Percentiles rank a stretch among this genome's conserved stretches.
Evolutionary conservation across 2,797 vertebrate species (phyloP).

Genomic region (Enteromius fasciolatus): DNA sequence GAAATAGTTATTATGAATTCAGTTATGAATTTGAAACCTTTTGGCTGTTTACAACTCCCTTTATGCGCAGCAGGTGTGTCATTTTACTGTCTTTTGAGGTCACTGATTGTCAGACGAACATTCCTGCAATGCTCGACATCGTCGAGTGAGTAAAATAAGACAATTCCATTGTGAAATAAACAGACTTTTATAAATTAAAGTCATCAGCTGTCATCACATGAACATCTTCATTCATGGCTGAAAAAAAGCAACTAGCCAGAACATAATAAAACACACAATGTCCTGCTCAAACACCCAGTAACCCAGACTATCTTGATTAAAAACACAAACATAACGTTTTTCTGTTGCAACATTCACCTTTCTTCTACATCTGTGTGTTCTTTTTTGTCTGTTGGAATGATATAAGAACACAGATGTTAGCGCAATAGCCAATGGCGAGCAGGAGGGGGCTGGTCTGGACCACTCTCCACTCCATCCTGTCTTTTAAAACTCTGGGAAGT

Average conservation of each 20-base stretch:
- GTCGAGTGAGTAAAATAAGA: neutral
- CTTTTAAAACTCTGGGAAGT: constrained; percentile 77
- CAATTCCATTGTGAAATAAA: neutral
- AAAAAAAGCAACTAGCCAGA: neutral
- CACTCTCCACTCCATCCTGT: constrained; percentile 69
- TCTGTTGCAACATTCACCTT: constrained; percentile 36
- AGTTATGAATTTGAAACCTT: constrained; percentile 31
- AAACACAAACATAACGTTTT: constrained; percentile 28
- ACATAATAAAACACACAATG: constrained; percentile 16
- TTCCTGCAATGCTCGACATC: neutral
- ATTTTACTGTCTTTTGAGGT: constrained; percentile 8
- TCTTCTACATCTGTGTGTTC: constrained; percentile 50
- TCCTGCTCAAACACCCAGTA: neutral
- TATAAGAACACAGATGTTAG: constrained; percentile 77
- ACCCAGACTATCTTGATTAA: constrained; percentile 14
- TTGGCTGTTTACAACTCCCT: constrained; percentile 29
- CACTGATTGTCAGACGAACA: neutral
- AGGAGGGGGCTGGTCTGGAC: constrained; percentile 80
- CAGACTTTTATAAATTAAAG: neutral
- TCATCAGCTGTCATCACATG: neutral
- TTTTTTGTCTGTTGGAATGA: constrained; percentile 65
- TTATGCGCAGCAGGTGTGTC: neutral
- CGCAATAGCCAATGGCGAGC: constrained; percentile 77
- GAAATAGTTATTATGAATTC: constrained; percentile 34
- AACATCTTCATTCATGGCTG: neutral